Base-by-base conservation (phyloP, 2,797 vertebrate species). In the Adrianichthys oophorus region DNA sequence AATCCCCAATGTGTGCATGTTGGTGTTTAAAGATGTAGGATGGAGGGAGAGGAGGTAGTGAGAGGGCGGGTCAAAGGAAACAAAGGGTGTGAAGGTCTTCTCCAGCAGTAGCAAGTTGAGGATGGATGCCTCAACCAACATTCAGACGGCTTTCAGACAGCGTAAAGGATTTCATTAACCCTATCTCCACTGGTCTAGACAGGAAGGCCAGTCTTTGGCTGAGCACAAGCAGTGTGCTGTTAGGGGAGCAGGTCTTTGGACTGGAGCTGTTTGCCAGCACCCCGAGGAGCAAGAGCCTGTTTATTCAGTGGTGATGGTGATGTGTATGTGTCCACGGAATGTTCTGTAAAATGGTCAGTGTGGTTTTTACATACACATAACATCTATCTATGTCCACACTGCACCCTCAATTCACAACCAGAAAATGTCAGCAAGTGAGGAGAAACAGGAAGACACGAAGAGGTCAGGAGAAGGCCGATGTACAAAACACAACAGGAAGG, bases 171-270 rank as follows among this genome's bases (percentile, higher is more conserved):
- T 91, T 90, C 79, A 90, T 92, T 90, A 90, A 92, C 87, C 88
- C 89, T 74, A 88, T 92, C 90, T 87, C 87, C 89, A 64, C 80
- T 74, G 88, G 91, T 93, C 91, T 92, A 92, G 90, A 92, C 91
- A 92, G 88, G 90, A 92, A 91, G 80, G 59, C 71, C 68, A 46
- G 53, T 60, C 65, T 64, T 52, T 18, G 68, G 62, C 57, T 58
- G 45, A 69, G 78, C 74, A 90, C 70, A 88, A 79, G 78, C 69
- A 18, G 66, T 48, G 59, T 55, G 80, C 84, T 86, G 85, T 89
- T 65, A 72, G 64, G 14, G 23, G 44, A 68, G 67, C 62, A 40
- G 63, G 69, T 65, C 19, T 0, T 16, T 59, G 26, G 54, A 47
- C 62, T 65, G 68, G 50, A 70, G 76, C 54, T 56, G 56, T 68